These are phyloP conservation scores for Corbicula japonica DNA, from an alignment of 2,888 invertebrate species.

Conservation along the genomic window DNA sequence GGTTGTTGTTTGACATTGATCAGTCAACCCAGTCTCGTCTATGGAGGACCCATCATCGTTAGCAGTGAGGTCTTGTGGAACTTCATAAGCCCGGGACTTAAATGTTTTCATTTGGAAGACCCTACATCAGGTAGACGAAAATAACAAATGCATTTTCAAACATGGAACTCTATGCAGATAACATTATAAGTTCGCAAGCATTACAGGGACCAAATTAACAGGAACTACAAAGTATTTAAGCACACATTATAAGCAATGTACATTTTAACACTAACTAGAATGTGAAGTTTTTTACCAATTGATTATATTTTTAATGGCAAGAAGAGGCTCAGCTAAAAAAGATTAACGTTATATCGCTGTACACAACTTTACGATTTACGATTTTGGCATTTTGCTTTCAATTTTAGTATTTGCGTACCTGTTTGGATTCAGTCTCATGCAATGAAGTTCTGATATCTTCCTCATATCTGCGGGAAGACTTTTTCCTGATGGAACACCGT, in stretches of 20 bases:
- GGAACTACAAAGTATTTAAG: not conserved
- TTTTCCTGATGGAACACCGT: constrained; percentile 17
- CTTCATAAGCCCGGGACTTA: not conserved
- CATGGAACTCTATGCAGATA: too few species aligned
- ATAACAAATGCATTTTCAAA: too few species aligned
- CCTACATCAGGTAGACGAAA: too few species aligned
- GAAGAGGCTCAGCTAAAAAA: not conserved
- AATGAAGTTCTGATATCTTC: constrained; percentile 31
- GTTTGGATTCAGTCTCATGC: constrained; percentile 15
- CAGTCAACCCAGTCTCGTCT: not conserved
- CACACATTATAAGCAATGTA: not conserved
- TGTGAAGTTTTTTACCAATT: not conserved
- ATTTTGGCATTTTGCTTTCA: not conserved
- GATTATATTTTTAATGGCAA: not conserved
- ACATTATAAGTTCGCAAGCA: too few species aligned
- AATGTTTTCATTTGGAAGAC: constrained; percentile 2
- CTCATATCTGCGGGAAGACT: not conserved
- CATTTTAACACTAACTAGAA: not conserved
- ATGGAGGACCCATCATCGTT: not conserved
- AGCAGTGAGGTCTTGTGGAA: not conserved
- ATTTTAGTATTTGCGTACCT: not conserved
- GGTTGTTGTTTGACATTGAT: too few species aligned
- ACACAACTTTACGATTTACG: too few species aligned
- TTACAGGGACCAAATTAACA: not conserved
- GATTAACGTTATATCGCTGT: not conserved